Evolutionary conservation across 2,797 vertebrate genomes (phyloP).

Genomic region (Pangasius sanitwongsei): DNA sequence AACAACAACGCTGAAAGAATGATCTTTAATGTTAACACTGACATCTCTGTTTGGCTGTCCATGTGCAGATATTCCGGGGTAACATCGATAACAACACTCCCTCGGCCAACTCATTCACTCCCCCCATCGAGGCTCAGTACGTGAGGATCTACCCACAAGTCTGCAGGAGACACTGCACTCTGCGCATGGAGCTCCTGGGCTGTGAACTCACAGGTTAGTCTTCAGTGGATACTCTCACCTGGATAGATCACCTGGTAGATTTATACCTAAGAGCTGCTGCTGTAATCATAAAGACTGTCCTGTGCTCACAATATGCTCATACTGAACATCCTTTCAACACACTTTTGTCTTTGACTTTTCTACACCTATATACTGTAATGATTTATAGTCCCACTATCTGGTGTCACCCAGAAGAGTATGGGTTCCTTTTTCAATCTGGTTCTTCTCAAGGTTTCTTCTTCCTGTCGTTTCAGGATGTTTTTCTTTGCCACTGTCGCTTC

Average conservation of each 20-base stretch:
- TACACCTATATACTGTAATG: background rate
- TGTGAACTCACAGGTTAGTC: constrained; percentile 91
- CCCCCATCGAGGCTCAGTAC: constrained; percentile 94
- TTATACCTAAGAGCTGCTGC: background rate
- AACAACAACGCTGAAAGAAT: background rate
- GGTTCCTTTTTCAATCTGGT: background rate
- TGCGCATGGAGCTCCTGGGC: constrained; percentile 96
- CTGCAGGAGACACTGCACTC: constrained; percentile 94
- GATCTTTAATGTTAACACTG: background rate
- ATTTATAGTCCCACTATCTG: background rate
- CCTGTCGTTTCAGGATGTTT: background rate
- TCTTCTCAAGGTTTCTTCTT: background rate
- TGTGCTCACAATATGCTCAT: background rate
- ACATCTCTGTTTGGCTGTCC: constrained; percentile 21
- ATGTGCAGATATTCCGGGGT: constrained; percentile 88
- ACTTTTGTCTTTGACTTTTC: background rate
- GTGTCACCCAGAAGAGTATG: background rate
- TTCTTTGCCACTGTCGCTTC: background rate
- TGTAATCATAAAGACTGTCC: background rate
- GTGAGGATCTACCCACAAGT: constrained; percentile 95
- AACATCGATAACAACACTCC: constrained; percentile 97
- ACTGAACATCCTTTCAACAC: no score
- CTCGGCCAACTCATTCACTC: constrained; percentile 95
- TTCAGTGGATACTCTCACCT: background rate
- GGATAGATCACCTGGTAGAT: background rate